phyloP scores from a whole-genome alignment of 2,888 invertebrate species.

The Heteropelma amictum region DNA sequence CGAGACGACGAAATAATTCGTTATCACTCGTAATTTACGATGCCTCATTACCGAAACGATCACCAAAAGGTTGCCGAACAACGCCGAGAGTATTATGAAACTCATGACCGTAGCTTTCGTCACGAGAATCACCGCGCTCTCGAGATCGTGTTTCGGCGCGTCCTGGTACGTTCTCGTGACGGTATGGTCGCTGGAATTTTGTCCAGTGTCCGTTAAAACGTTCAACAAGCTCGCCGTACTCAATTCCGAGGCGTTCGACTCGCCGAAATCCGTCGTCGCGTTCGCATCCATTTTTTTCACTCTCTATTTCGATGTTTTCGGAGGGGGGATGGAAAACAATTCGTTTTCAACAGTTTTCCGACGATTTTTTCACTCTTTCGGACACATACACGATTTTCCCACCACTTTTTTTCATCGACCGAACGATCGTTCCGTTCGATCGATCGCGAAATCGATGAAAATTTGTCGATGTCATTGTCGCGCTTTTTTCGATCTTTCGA shows the following conservation, averaged over 20 bases:
- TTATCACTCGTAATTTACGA: conserved; percentile 88
- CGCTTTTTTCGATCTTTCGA: too few species aligned
- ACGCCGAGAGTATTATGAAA: conserved; percentile 91
- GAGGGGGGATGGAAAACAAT: background rate
- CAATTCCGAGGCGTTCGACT: conserved; percentile 33
- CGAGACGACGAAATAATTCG: conserved; percentile 97
- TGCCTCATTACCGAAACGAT: conserved; percentile 92
- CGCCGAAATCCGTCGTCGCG: conserved; percentile 18
- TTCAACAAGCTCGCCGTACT: conserved; percentile 54
- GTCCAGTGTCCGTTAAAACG: conserved; percentile 65
- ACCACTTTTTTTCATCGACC: too few species aligned
- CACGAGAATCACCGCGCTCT: conserved; percentile 81
- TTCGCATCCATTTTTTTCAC: conserved; percentile 39
- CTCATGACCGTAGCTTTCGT: conserved; percentile 91
- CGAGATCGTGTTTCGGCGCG: conserved; percentile 76
- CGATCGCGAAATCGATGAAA: too few species aligned
- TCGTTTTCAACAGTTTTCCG: background rate
- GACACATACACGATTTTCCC: too few species aligned
- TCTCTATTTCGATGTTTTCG: background rate
- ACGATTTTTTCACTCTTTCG: background rate
- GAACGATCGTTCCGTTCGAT: too few species aligned
- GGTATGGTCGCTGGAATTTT: conserved; percentile 46
- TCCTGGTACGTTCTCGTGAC: conserved; percentile 53
- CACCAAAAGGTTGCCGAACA: conserved; percentile 93
- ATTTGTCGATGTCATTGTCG: too few species aligned